Evolutionary conservation across 2,113 vertebrate genomes (phyloP), one percentile per base, ranked within the genome.

Genomic region (Otolemur garnettii): DNA sequence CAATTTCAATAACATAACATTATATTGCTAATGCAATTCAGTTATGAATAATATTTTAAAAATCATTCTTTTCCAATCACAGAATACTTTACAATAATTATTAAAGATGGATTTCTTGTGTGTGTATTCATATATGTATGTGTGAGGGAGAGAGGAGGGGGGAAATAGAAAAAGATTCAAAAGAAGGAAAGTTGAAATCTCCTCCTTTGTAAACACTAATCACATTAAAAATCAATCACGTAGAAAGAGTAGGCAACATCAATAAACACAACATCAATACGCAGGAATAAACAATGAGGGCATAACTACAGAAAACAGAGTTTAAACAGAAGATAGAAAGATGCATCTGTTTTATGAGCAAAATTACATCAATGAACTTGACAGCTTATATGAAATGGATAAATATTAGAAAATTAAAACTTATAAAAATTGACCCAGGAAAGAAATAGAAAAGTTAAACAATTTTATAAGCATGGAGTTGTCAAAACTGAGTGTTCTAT

Each of bases 221-320:
- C 62, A 64, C 82, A 87, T 22, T 35, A 24, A 82, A 91, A 91
- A 71, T n/a, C 42, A 85, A 55, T 15, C 24, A 77, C 68, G 42
- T 62, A 93, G 84, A 81, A 87, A 93, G 18, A 92, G 45, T 68
- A 80, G 17, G 30, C 4, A 81, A 66, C 81, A 69, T 19, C 75
- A 77, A 84, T 24, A 66, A 81, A 66, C 81, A 69, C 4, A 81
- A 66, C 81, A 69, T 19, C 75, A 77, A 84, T 24, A 66, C 28
- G 57, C 64, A 93, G 68, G 38, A 96, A 60, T 83, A 19, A 72
- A 80, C 83, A 69, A 59, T n/a, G 17, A 95, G 62, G n/a, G 33
- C 4, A 11, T 53, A 81, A 42, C 24, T 50, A 88, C 19, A 86
- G 22, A 72, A 30, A 74, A 55, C 24, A 55, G 18, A 55, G 18